Evolutionary conservation across 2,797 vertebrate genomes (phyloP), one percentile per base, ranked within the genome.

Genomic region (Lophius americanus): DNA sequence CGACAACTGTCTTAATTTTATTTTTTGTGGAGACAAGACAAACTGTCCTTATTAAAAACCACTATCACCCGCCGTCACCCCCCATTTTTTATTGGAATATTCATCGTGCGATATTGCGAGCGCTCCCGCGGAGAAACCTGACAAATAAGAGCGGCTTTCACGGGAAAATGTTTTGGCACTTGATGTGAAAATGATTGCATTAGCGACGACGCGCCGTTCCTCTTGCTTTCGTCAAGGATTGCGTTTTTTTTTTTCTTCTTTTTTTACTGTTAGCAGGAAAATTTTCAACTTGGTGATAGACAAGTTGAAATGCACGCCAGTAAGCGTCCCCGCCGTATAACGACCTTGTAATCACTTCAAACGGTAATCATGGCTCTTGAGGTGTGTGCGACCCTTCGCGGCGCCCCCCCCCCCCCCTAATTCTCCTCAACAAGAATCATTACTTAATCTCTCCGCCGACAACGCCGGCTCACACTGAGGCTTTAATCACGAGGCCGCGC

Each of bases 131-230:
- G 79, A 88, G 23, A 73, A 70, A 81, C 89, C 88, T 92, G 87
- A 91, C 92, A 88, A 91, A 91, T 89, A 85, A 37, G 66, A 73
- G 63, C 59, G 54, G 69, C 84, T 89, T 89, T 88, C 74, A 39
- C 75, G 6, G 72, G 82, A 84, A 91, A 91, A 85, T 83, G 82
- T 88, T 87, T 89, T 84, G 82, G 55, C 85, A 83, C 85, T 63
- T 89, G 79, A 92, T 92, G 88, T 80, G 89, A 89, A 92, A 93
- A 93, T 92, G 84, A 90, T 91, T 87, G 57, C 86, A 91, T 92
- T 88, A 91, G 85, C 23, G 75, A 79, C 50, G 64, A 83, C 68
- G 76, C 55, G 36, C 59, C 70, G 7, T 66, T 54, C 23, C 4
- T 14, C 33, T 11, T 43, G 5, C 32, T 39, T 44, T 36, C 12